phyloP scores from a whole-genome alignment of 2,888 invertebrate genomes.

The Agrenia bidenticulata region DNA sequence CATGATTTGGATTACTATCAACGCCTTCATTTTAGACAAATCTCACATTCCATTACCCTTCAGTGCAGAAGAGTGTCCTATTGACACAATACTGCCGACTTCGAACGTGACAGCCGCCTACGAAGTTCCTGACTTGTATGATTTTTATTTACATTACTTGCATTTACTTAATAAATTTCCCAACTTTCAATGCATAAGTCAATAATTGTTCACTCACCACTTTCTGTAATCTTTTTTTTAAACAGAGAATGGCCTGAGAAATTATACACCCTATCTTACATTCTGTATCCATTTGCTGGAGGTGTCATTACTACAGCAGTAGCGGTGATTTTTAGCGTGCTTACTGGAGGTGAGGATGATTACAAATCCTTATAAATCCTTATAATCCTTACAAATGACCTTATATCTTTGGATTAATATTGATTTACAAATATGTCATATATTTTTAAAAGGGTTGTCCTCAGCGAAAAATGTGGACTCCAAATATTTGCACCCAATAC shows the following conservation, averaged over 20 bases:
- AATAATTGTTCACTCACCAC: too few relatives aligned
- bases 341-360: conserved; percentile 1
- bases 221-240: too few relatives aligned
- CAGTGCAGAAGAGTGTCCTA: conserved; percentile 36
- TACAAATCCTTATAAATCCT: not conserved
- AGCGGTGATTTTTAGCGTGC: conserved; percentile 31
- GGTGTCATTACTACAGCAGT: conserved; percentile 37
- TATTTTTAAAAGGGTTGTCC: conserved; percentile 30
- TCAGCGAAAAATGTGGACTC: conserved; percentile 28
- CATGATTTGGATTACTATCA: conserved; percentile 46
- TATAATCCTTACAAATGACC: too few relatives aligned
- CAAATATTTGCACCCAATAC: conserved; percentile 45
- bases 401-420: too few relatives aligned
- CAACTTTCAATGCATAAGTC: too few relatives aligned
- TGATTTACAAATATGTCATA: too few relatives aligned
- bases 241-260: conserved; percentile 47
- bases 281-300: conserved; percentile 46
- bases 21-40: conserved; percentile 41
- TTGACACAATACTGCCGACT: conserved; percentile 9
- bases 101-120: not conserved
- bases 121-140: not conserved
- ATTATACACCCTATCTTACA: conserved; percentile 42
- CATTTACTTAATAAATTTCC: too few relatives aligned
- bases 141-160: too few relatives aligned
- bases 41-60: conserved; percentile 46